Evolutionary conservation across 2,888 invertebrate genomes (phyloP), one percentile per base, ranked within the genome.

Genomic region (Eudasyphora cyanicolor): DNA sequence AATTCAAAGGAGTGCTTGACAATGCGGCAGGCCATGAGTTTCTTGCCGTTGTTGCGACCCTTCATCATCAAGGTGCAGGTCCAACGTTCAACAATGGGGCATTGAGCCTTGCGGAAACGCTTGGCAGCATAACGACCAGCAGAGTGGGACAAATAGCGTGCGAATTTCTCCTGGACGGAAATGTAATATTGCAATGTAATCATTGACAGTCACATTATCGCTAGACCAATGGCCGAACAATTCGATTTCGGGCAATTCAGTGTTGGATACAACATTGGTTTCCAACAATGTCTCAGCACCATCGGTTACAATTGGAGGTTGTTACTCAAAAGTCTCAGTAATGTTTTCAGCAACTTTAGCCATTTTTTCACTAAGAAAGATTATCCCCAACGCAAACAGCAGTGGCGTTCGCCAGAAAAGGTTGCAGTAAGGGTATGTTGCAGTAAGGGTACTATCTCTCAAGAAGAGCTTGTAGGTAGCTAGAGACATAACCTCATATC

Each of bases 1-100:
- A 99, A 99, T 94, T 99, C 99, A 93, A 99, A 99, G 1, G 99
- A 97, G 92, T 99, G 99, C 92, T 99, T 99, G 19, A 99, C 98
- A 91, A 99, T 99, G 86, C 99, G 95, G 75, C 99, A 98, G 73
- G 99, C 97, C 98, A 99, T 97, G 86, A 99, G 93, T 93, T 99
- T 99, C 93, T 99, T 99, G 91, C 99, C 99, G 92, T 99, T 99
- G 94, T 99, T 99, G 88, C 99, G 95, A 21, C 99, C 99, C 92
- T 99, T 99, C 99, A 99, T 99, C 99, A 99, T 99, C 89, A 99
- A 93, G 0, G 98, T 98, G 93, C 98, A 98, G 82, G 98, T 98
- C 83, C 99, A 94, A 91, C 99, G 96, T 93, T 99, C 99, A 81
- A 99, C 99, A 91, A 99, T 99, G 27, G 99, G 99, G 92, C 99